A percentile compares a stretch with the other conserved stretches of the same genome.
These are phyloP conservation scores for Tragelaphus imberbis DNA, from an alignment of 2,113 vertebrate genomes.

Conservation along the genomic window DNA sequence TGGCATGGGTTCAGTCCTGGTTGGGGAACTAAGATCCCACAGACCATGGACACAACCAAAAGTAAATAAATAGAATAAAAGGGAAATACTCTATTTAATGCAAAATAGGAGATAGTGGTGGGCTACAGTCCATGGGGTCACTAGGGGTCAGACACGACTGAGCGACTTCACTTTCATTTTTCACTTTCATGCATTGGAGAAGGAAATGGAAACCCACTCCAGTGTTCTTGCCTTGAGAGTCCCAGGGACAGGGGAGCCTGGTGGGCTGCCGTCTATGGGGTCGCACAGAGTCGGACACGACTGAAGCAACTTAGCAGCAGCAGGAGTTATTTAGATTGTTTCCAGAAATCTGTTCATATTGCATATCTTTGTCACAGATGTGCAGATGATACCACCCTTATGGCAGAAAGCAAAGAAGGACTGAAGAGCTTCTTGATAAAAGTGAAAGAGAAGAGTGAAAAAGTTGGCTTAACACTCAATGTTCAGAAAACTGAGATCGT, in stretches of 20 bases:
- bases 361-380: not conserved
- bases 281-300: too few relatives aligned
- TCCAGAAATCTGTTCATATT: not conserved
- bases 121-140: too few relatives aligned
- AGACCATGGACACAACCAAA: not conserved
- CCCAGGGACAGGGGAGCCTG: too few relatives aligned
- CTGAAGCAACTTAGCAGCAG: too few relatives aligned
- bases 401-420: not conserved
- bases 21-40: not conserved
- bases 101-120: not conserved
- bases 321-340: not conserved
- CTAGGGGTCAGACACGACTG: too few relatives aligned
- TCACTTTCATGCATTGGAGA: too few relatives aligned
- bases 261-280: too few relatives aligned
- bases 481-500: not conserved
- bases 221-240: too few relatives aligned
- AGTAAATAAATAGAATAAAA: not conserved
- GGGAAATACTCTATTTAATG: not conserved
- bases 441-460: not conserved
- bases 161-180: too few relatives aligned
- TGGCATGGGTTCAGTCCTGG: not conserved
- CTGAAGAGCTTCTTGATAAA: not conserved
- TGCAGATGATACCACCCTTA: not conserved
- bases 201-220: too few relatives aligned
- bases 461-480: not conserved